Percentiles rank a stretch among this genome's conserved stretches.
Conservation (phyloP, 2,113 vertebrate species). For the Ondatra zibethicus region DNA sequence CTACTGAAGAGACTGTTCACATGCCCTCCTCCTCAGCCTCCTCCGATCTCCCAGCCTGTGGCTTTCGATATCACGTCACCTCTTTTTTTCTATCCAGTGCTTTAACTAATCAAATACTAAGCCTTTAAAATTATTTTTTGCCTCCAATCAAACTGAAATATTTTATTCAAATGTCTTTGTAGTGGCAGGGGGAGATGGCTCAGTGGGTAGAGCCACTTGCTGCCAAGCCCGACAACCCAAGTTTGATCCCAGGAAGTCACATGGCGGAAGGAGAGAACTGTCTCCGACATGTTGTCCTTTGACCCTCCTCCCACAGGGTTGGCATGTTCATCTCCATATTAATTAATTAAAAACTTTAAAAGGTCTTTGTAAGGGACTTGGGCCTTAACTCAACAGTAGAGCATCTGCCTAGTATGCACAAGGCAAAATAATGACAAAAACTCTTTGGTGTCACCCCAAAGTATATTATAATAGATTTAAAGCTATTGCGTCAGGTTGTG, state of each 20-base stretch:
- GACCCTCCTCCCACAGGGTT: not conserved
- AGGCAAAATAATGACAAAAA: not conserved
- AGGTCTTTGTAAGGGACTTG: not conserved
- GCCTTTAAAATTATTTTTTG: not conserved
- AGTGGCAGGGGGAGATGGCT: not conserved
- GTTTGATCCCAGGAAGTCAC: not conserved
- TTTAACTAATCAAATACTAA: not conserved
- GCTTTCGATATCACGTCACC: not conserved
- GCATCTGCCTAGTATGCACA: not conserved
- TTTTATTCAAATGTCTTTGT: not conserved
- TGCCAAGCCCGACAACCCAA: not conserved
- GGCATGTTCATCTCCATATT: not conserved
- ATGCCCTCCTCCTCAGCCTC: fast-evolving
- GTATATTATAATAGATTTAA: not conserved
- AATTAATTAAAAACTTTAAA: not conserved
- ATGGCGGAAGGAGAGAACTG: not conserved
- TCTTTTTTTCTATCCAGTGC: not conserved
- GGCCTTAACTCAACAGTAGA: not conserved
- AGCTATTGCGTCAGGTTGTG: not conserved
- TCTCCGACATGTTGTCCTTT: not conserved
- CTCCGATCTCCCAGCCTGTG: fast-evolving
- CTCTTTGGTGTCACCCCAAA: not conserved
- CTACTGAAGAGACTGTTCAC: not conserved
- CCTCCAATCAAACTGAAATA: not conserved
- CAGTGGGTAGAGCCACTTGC: not conserved